These are phyloP conservation scores for Trichoplusia ni DNA, from an alignment of 1,140 invertebrate genomes.

Conservation along the genomic window DNA sequence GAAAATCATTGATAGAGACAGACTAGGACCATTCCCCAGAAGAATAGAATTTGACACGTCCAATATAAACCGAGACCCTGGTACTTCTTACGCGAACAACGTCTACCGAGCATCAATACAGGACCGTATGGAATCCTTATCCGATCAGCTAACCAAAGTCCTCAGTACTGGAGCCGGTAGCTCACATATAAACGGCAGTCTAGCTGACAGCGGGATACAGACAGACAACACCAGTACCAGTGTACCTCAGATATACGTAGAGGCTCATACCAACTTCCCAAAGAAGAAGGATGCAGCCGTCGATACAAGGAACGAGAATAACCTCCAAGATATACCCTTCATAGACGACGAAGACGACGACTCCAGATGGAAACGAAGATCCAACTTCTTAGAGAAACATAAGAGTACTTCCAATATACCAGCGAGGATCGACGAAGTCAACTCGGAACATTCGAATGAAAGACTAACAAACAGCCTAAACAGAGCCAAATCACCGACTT, in stretches of 20 bases:
- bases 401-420: slow-evolving; percentile 75
- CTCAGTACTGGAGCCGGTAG: slow-evolving; percentile 69
- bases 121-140: slow-evolving; percentile 66
- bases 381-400: slow-evolving; percentile 63
- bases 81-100: slow-evolving; percentile 65
- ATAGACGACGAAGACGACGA: slow-evolving; percentile 75
- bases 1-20: slow-evolving; percentile 62
- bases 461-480: slow-evolving; percentile 66
- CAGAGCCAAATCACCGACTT: slow-evolving; percentile 71
- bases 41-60: slow-evolving; percentile 72
- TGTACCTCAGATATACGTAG: slow-evolving; percentile 71
- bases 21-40: slow-evolving; percentile 55
- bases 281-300: slow-evolving; percentile 67
- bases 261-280: slow-evolving; percentile 46
- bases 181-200: slow-evolving; percentile 73
- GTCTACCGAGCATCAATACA: slow-evolving; percentile 58
- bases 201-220: slow-evolving; percentile 75
- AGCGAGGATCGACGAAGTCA: slow-evolving; percentile 66
- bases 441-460: slow-evolving; percentile 62
- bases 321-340: slow-evolving; percentile 74
- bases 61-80: slow-evolving; percentile 55
- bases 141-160: slow-evolving; percentile 72
- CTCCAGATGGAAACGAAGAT: slow-evolving; percentile 46
- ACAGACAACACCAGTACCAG: slow-evolving; percentile 74
- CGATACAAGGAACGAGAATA: slow-evolving; percentile 73